Percentiles rank a stretch among this genome's conserved stretches.
These are phyloP conservation scores for Micrasema longulum DNA, from an alignment of 1,140 invertebrate genomes.

Conservation along the genomic window DNA sequence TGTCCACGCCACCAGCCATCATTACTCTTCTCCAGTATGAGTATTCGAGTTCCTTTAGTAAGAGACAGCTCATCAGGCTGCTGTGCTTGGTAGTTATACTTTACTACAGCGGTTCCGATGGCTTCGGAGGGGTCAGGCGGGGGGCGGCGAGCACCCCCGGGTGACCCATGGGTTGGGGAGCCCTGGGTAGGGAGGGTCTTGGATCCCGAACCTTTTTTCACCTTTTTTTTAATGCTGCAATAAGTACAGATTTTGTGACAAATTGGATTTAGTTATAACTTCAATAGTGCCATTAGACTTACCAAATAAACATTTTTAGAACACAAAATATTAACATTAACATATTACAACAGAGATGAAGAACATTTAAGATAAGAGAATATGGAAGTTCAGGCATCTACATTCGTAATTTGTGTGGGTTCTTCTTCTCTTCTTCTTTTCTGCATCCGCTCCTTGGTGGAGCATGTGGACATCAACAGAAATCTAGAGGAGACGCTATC, in stretches of 20 bases:
- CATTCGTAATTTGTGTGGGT: no score
- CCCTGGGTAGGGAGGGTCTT: conserved; percentile 87
- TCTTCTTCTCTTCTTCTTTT: no score
- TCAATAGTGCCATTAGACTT: no score
- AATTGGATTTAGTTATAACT: no score
- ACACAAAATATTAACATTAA: no score
- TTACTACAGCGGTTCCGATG: conserved; percentile 92
- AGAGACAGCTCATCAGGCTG: conserved; percentile 96
- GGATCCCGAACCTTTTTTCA: conserved; percentile 86
- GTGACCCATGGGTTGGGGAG: conserved; percentile 84
- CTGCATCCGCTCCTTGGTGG: no score
- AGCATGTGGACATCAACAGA: no score
- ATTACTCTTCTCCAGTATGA: conserved; percentile 97
- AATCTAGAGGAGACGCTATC: no score
- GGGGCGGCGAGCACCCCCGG: conserved; percentile 78
- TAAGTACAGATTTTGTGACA: background rate
- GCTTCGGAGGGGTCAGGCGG: conserved; percentile 88
- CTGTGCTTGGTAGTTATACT: conserved; percentile 98
- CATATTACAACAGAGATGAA: no score
- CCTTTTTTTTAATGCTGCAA: conserved; percentile 92
- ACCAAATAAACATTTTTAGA: no score
- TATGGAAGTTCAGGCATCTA: no score
- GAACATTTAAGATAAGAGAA: no score
- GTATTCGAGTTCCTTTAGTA: conserved; percentile 89
- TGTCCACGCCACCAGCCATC: conserved; percentile 99